phyloP scores from a whole-genome alignment of 1,140 invertebrate genomes.

The Piezodorus guildinii region DNA sequence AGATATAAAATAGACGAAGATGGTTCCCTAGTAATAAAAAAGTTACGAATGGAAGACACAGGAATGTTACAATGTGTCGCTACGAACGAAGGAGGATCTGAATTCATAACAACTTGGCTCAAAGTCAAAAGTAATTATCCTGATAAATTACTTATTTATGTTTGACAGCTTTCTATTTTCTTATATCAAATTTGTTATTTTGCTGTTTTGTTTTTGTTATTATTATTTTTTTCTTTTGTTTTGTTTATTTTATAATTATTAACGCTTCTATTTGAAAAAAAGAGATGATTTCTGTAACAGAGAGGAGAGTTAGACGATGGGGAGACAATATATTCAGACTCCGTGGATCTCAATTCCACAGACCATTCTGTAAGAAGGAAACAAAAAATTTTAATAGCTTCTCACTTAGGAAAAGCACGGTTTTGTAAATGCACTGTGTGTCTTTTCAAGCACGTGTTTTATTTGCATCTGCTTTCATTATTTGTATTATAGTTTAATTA shows the following conservation, averaged over 20 bases:
- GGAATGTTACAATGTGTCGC: constrained; percentile 95
- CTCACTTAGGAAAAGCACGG: neutral
- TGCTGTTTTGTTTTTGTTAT: no score
- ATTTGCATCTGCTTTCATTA: no score
- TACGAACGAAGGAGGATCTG: constrained; percentile 75
- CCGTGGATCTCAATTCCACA: constrained; percentile 10
- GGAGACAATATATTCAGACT: constrained; percentile 16
- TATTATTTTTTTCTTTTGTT: no score
- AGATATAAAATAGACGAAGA: constrained; percentile 62
- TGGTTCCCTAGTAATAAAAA: constrained; percentile 69
- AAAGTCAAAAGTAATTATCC: constrained; percentile 85
- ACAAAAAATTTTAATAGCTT: constrained; percentile 10
- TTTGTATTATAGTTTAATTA: no score
- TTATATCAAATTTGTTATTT: no score
- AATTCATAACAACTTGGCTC: constrained; percentile 80
- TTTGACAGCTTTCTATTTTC: no score
- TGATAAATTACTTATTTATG: neutral
- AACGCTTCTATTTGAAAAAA: no score
- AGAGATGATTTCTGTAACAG: constrained; percentile 10
- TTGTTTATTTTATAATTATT: neutral
- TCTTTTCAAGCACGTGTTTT: neutral
- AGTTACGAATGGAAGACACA: constrained; percentile 71
- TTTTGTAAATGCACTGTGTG: constrained; percentile 2
- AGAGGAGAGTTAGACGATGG: constrained; percentile 14
- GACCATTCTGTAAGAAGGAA: constrained; percentile 17